Percentiles rank a stretch among this genome's conserved stretches.
These are phyloP conservation scores for Mustelus asterias DNA, from an alignment of 2,113 vertebrate species.

Conservation along the genomic window DNA sequence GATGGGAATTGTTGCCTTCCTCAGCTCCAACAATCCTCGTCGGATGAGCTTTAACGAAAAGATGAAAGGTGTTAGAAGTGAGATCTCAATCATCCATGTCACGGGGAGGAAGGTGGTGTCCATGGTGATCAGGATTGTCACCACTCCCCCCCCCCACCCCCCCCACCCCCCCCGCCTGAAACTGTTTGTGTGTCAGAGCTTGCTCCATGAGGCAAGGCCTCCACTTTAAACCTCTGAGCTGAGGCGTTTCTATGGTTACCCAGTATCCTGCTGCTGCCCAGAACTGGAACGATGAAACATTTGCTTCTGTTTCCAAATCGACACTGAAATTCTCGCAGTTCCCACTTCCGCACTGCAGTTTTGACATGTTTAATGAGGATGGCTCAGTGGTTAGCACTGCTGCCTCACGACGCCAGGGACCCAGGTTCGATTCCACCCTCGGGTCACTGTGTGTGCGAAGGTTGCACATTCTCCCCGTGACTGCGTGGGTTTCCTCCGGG, in stretches of 20 bases:
- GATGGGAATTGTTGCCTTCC: not conserved
- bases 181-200: not conserved
- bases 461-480: too few species aligned
- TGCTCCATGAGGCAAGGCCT: not conserved
- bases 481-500: too few species aligned
- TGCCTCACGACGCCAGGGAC: too few species aligned
- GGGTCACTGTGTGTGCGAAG: too few species aligned
- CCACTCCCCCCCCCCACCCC: not conserved
- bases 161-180: not conserved
- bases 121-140: not conserved
- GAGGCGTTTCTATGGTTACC: constrained; percentile 23
- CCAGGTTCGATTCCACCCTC: too few species aligned
- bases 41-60: not conserved
- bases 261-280: not conserved
- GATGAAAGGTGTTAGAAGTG: not conserved
- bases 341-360: not conserved
- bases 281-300: not conserved
- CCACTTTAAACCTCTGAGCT: not conserved
- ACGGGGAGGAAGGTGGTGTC: not conserved
- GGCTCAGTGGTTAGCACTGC: too few species aligned
- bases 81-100: not conserved
- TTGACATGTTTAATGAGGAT: not conserved
- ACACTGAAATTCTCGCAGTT: not conserved
- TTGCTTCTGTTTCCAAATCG: not conserved
- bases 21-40: not conserved